Evolutionary conservation across 2,888 invertebrate genomes (phyloP), one percentile per base, ranked within the genome.

Genomic region (Athalia circularis): DNA sequence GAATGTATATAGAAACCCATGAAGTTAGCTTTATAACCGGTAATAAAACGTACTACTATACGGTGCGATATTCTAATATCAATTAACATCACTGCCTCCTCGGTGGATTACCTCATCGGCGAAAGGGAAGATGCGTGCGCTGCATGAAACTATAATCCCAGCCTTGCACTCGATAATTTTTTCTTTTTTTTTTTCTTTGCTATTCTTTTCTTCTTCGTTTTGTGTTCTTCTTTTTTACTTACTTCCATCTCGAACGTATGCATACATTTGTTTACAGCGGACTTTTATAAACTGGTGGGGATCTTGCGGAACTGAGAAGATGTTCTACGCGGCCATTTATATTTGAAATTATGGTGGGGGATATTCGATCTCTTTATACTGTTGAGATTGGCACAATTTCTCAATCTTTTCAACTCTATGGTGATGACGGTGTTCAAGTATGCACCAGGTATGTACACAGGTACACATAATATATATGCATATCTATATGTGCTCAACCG

Each of bases 91-190:
- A 11, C 11, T 29, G 62, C 7, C 11, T 4, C 48, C 75, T 50
- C 50, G 59, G 13, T 72, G 62, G 52, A 75, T 75, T 75, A 75
- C 62, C 64, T 72, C 64, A 75, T 62, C 61, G 75, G 75, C 50
- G 75, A 75, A 75, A 75, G 75, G 75, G 50, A 59, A 72, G 72
- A 72, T 72, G 72, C 72, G 72, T 72, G 64, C 54, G 54, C 11
- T 54, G 9, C 8, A 11, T 59, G 59, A 57, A 72, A 72, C 15
- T 45, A 59, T 54, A 54, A 11, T 59, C 47, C 13, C 72, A 72
- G 72, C 72, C 72, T 72, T 72, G 72, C 72, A 72, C 72, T 72
- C 45, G 72, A 72, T 72, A 50, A 59, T 52, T 72, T 57, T 47
- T 59, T 47, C 7, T 54, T n/a, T n/a, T 54, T 4, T 54, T 29